These are phyloP conservation scores for Malurus elegans DNA, from an alignment of 2,113 vertebrate species.

Conservation along the genomic window DNA sequence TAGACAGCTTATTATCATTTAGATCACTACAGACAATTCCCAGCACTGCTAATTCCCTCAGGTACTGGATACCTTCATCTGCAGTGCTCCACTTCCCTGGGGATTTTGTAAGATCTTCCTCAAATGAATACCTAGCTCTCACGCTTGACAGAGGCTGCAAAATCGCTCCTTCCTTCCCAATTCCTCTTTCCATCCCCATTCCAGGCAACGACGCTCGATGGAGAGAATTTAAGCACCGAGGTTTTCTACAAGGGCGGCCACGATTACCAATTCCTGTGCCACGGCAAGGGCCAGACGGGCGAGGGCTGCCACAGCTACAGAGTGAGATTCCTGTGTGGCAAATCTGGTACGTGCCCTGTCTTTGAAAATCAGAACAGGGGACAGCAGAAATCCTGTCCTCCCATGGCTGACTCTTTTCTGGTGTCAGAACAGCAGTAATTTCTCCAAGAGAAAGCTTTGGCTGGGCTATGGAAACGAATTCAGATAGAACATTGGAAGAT, in stretches of 20 bases:
- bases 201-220: constrained; percentile 83
- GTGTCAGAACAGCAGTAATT: not conserved
- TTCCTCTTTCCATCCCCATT: not conserved
- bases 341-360: constrained; percentile 77
- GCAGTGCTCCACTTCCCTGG: no score
- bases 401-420: not conserved
- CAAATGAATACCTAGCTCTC: no score
- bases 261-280: constrained; percentile 90
- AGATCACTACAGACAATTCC: no score
- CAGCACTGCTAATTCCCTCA: no score
- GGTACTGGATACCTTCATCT: no score
- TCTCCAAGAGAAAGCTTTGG: not conserved
- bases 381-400: not conserved
- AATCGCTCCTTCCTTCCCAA: no score
- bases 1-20: no score
- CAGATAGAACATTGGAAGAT: not conserved
- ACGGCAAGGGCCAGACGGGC: constrained; percentile 77
- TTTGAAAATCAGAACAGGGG: not conserved
- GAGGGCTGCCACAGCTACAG: constrained; percentile 85
- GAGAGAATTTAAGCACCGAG: constrained; percentile 79
- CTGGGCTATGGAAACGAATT: not conserved
- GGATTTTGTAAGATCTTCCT: no score
- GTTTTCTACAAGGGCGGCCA: constrained; percentile 87
- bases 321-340: constrained; percentile 93
- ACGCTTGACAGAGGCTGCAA: no score